Evolutionary conservation across 2,797 vertebrate genomes (phyloP).

Genomic region (Dallia pectoralis): DNA sequence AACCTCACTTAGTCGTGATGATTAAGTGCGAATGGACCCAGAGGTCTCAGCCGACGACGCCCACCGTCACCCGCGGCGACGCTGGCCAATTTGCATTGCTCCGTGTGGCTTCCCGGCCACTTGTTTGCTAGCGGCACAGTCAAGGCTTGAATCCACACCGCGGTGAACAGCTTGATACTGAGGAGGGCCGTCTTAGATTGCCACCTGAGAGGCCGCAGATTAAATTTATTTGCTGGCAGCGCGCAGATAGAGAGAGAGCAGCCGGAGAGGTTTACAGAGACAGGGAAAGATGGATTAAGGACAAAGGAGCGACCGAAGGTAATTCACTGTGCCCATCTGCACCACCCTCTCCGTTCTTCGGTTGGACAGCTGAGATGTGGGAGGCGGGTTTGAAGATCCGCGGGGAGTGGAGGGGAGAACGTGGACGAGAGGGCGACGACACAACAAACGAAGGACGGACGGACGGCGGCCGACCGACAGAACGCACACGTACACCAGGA

Average conservation of each 20-base stretch:
- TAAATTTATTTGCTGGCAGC: neutral
- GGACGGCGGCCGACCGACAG: neutral
- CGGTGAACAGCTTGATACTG: too few species aligned
- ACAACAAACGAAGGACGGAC: neutral
- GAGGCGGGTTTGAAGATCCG: neutral
- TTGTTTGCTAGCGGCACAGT: too few species aligned
- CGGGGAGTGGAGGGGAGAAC: neutral
- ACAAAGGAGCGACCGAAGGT: neutral
- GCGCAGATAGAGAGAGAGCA: neutral
- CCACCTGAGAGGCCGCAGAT: too few species aligned
- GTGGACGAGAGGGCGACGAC: neutral
- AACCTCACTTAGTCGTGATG: neutral
- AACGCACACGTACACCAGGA: neutral
- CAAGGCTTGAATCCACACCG: too few species aligned
- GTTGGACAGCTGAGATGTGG: neutral
- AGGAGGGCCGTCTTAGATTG: too few species aligned
- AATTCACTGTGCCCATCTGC: neutral
- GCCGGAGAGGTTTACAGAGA: neutral
- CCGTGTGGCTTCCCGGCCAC: too few species aligned
- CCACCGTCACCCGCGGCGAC: too few species aligned
- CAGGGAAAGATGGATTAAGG: neutral
- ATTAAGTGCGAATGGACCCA: too few species aligned
- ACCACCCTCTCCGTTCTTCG: neutral
- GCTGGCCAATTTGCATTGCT: too few species aligned
- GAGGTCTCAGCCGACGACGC: too few species aligned